Percentiles rank a stretch among this genome's conserved stretches.
phyloP scores from a whole-genome alignment of 2,888 invertebrate species.

The Gymnocheta viridis region DNA sequence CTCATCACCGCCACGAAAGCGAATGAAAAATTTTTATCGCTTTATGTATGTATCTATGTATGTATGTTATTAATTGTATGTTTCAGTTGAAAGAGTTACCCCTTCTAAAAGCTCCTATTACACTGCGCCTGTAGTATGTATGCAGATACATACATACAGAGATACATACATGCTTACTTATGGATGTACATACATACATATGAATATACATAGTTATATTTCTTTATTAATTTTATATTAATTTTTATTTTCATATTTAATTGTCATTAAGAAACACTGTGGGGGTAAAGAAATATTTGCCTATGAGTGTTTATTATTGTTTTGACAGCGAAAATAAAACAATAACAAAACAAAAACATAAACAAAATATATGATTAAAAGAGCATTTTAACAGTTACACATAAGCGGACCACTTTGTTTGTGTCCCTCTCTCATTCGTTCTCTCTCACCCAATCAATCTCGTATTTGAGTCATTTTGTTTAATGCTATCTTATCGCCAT shows the following conservation, averaged over 20 bases:
- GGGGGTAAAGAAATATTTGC: not conserved
- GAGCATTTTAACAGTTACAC: not conserved
- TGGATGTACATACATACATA: not conserved
- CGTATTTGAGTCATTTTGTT: not conserved
- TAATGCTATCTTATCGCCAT: not conserved
- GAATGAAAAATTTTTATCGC: too few relatives aligned
- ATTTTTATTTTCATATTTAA: not conserved
- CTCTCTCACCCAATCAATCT: not conserved
- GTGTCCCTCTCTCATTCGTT: not conserved
- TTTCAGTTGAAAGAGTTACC: too few relatives aligned
- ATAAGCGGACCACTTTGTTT: not conserved
- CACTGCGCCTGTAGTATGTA: too few relatives aligned
- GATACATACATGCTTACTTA: not conserved
- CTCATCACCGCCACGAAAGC: too few relatives aligned
- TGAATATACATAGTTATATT: not conserved
- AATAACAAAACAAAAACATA: conserved; percentile 9
- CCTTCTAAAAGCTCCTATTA: too few relatives aligned
- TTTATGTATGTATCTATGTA: not conserved
- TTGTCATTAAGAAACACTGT: not conserved
- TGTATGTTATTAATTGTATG: too few relatives aligned
- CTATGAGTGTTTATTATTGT: not conserved
- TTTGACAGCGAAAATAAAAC: conserved; percentile 5
- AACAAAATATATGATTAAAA: conserved; percentile 1
- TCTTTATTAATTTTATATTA: not conserved
- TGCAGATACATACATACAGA: not conserved